A percentile compares a stretch with the other conserved stretches of the same genome.
Conservation (phyloP, 2,797 vertebrate genomes). For the Halcyon chelicuti region DNA sequence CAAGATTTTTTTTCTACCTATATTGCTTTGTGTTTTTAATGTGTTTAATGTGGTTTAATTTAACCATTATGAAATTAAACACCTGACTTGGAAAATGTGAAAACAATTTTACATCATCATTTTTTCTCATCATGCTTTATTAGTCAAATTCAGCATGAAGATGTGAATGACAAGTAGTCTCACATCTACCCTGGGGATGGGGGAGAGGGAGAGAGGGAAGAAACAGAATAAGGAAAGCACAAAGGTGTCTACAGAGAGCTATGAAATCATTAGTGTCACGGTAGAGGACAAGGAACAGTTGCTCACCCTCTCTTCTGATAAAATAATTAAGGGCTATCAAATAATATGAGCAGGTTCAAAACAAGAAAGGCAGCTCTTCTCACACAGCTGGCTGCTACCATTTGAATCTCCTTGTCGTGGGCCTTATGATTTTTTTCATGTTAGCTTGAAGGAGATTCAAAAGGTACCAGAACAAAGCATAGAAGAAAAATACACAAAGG, state of each 20-base stretch:
- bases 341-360: neutral
- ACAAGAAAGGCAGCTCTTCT: neutral
- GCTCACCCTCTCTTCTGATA: neutral
- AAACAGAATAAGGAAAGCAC: neutral
- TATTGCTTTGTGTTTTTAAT: neutral
- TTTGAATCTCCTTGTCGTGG: neutral
- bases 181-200: neutral
- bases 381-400: neutral
- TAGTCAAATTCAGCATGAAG: conserved; percentile 14
- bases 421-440: neutral
- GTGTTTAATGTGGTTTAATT: neutral
- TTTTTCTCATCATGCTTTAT: conserved; percentile 18
- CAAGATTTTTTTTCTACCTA: neutral
- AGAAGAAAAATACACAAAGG: neutral
- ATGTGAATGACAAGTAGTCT: conserved; percentile 27
- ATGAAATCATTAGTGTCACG: neutral
- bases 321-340: neutral
- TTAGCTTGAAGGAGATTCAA: neutral
- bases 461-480: neutral
- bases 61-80: neutral
- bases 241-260: neutral
- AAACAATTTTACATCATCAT: neutral
- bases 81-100: conserved; percentile 12
- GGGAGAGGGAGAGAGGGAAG: neutral
- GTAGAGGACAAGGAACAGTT: neutral